phyloP scores from a whole-genome alignment of 64 coral and sea anemone species.

The Stylophora pistillata region DNA sequence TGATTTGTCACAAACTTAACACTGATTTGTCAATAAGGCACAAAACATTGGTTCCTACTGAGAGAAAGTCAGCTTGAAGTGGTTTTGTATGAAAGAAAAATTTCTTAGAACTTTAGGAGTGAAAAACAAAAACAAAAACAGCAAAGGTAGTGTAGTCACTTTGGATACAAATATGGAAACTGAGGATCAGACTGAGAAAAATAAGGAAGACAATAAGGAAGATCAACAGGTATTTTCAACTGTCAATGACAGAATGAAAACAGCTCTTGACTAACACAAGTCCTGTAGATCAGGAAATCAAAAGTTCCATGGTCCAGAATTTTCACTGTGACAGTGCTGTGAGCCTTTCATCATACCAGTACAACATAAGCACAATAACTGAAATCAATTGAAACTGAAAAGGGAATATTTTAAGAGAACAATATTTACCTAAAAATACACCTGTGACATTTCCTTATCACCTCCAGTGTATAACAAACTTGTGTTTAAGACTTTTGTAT shows the following conservation, averaged over 20 bases:
- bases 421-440: too few species aligned
- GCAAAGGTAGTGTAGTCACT: not conserved
- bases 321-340: too few species aligned
- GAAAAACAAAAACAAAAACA: not conserved
- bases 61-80: not conserved
- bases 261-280: too few species aligned
- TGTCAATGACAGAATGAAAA: not conserved
- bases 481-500: too few species aligned
- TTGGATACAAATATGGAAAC: not conserved
- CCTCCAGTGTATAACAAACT: too few species aligned
- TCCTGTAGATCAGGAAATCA: too few species aligned
- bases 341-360: too few species aligned
- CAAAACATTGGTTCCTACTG: not conserved
- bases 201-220: not conserved
- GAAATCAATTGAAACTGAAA: too few species aligned
- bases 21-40: constrained; percentile 4
- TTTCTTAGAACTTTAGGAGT: not conserved
- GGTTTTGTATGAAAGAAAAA: not conserved
- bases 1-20: not conserved
- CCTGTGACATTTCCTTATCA: too few species aligned
- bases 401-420: too few species aligned
- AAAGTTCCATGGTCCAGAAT: too few species aligned
- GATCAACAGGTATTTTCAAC: constrained; percentile 21
- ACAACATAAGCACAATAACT: too few species aligned
- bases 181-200: constrained; percentile 5